phyloP scores from a whole-genome alignment of 2,797 vertebrate species.

The Pangasius macronema region DNA sequence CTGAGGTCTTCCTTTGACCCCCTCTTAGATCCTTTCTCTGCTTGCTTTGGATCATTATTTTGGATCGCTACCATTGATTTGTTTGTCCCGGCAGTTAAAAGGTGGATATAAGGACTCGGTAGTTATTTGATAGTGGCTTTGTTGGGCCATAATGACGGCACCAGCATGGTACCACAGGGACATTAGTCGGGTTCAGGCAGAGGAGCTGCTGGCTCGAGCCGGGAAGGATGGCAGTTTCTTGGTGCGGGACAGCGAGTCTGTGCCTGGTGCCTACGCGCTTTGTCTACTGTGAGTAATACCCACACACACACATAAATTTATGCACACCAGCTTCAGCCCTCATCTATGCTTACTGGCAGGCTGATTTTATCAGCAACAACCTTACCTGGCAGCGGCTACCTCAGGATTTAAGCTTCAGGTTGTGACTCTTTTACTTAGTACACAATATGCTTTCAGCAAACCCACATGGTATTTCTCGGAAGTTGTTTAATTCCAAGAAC shows the following conservation, averaged over 20 bases:
- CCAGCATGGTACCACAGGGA: slow-evolving; percentile 85
- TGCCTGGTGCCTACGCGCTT: slow-evolving; percentile 85
- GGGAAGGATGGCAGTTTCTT: slow-evolving; percentile 86
- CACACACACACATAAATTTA: slow-evolving; percentile 17
- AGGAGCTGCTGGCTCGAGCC: slow-evolving; percentile 83
- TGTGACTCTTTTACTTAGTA: slow-evolving; percentile 12
- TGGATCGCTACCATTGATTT: background rate
- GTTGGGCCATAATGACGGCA: slow-evolving; percentile 66
- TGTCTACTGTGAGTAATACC: slow-evolving; percentile 84
- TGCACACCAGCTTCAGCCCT: background rate
- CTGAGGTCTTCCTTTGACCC: background rate
- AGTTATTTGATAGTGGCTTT: background rate
- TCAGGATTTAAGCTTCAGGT: background rate
- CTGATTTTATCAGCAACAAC: slow-evolving; percentile 17
- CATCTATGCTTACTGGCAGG: background rate
- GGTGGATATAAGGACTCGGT: slow-evolving; percentile 7
- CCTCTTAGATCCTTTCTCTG: background rate
- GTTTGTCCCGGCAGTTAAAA: background rate
- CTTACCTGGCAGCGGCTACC: background rate
- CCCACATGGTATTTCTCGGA: background rate
- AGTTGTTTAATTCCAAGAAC: slow-evolving; percentile 19
- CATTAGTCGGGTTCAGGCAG: slow-evolving; percentile 84
- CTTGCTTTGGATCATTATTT: background rate
- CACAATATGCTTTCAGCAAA: background rate
- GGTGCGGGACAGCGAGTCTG: slow-evolving; percentile 89